phyloP scores from a whole-genome alignment of 2,888 invertebrate species.

The Zonitis immaculata region DNA sequence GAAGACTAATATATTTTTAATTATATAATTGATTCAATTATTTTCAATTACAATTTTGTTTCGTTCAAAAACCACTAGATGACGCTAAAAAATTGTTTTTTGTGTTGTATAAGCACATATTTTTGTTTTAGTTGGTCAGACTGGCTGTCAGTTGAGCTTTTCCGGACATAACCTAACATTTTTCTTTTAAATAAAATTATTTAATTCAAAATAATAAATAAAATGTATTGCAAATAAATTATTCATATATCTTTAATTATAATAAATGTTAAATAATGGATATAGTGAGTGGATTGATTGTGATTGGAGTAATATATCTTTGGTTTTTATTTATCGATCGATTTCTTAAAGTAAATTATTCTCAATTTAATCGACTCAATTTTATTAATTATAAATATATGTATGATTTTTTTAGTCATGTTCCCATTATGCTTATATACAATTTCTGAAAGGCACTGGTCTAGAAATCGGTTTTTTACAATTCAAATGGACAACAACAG shows the following conservation, averaged over 20 bases:
- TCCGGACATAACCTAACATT: too few relatives aligned
- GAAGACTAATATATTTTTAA: not conserved
- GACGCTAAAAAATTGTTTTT: too few relatives aligned
- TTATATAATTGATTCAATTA: too few relatives aligned
- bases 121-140: too few relatives aligned
- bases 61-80: too few relatives aligned
- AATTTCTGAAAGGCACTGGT: conserved; percentile 72
- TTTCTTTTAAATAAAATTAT: not conserved
- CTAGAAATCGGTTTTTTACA: conserved; percentile 66
- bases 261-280: conserved; percentile 53
- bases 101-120: too few relatives aligned
- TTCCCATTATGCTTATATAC: conserved; percentile 76
- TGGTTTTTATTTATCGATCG: conserved; percentile 73
- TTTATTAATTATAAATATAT: not conserved
- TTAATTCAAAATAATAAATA: not conserved
- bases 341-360: conserved; percentile 69
- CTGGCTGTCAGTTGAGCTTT: too few relatives aligned
- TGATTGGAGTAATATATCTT: conserved; percentile 60
- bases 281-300: conserved; percentile 57
- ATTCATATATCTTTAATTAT: not conserved
- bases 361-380: not conserved
- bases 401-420: conserved; percentile 62
- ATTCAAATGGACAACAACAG: conserved; percentile 73
- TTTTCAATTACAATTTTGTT: too few relatives aligned
- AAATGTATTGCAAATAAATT: not conserved